A percentile compares a stretch with the other conserved stretches of the same genome.
Conservation (phyloP, 2,113 vertebrate species). For the Campylorhamphus procurvoides region DNA sequence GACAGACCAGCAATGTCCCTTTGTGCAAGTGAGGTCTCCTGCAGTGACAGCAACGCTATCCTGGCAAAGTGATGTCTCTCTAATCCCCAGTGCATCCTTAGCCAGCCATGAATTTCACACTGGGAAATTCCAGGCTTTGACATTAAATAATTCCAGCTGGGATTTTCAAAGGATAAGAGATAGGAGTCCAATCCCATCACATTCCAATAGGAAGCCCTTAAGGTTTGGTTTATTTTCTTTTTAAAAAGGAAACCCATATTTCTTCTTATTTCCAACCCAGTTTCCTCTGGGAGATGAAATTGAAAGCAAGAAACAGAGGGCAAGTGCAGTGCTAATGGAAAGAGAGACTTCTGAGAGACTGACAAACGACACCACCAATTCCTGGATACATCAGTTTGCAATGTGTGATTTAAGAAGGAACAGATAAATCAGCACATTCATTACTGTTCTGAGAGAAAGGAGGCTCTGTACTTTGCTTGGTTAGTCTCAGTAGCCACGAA, state of each 20-base stretch:
- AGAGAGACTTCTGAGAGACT: not conserved
- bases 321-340: not conserved
- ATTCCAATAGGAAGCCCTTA: slow-evolving; percentile 46
- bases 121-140: slow-evolving; percentile 56
- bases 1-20: slow-evolving; percentile 34
- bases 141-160: slow-evolving; percentile 61
- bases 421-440: not conserved
- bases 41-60: slow-evolving; percentile 19
- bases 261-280: not conserved
- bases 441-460: not conserved
- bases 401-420: not conserved
- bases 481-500: not conserved
- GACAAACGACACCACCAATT: not conserved
- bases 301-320: not conserved
- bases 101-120: slow-evolving; percentile 56
- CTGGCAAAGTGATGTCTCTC: slow-evolving; percentile 34
- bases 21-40: slow-evolving; percentile 13
- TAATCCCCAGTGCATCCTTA: slow-evolving; percentile 45
- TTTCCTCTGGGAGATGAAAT: not conserved
- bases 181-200: slow-evolving; percentile 5
- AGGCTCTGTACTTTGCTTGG: not conserved
- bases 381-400: not conserved
- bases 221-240: slow-evolving; percentile 34
- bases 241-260: slow-evolving; percentile 5
- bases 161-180: slow-evolving; percentile 47